A percentile compares a stretch with the other conserved stretches of the same genome.
Conservation (phyloP, 2,888 invertebrate species). For the Linnaemya vulpina region DNA sequence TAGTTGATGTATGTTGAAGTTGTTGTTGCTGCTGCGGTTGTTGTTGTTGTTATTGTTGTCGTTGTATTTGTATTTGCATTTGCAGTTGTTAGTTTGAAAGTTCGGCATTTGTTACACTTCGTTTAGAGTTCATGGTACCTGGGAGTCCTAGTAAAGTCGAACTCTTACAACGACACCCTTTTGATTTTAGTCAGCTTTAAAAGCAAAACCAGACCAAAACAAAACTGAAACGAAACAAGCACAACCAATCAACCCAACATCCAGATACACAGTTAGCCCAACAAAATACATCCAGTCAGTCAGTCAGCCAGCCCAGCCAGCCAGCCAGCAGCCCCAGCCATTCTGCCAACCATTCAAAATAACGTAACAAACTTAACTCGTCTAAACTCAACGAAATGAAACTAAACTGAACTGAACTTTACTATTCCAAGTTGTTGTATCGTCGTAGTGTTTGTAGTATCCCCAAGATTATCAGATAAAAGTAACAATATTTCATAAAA, state of each 20-base stretch:
- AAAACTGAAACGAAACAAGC: conserved; percentile 44
- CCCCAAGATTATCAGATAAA: conserved; percentile 60
- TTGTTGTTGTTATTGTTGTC: conserved; percentile 22
- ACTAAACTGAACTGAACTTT: conserved; percentile 54
- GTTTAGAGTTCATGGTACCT: conserved; percentile 71
- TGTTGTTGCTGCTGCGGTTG: conserved; percentile 21
- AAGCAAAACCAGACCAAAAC: conserved; percentile 34
- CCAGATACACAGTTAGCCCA: conserved; percentile 56
- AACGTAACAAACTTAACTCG: conserved; percentile 55
- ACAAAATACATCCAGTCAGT: conserved; percentile 48
- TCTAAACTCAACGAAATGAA: conserved; percentile 41
- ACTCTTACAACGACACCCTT: conserved; percentile 59
- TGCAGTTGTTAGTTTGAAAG: conserved; percentile 59
- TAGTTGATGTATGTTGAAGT: conserved; percentile 31
- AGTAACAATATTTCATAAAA: conserved; percentile 53
- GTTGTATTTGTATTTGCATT: too few relatives aligned
- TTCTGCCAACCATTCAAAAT: conserved; percentile 43
- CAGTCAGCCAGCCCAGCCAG: conserved; percentile 41
- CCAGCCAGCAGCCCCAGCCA: conserved; percentile 45
- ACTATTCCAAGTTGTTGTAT: conserved; percentile 55
- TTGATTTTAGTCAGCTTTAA: conserved; percentile 33
- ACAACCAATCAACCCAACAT: conserved; percentile 52
- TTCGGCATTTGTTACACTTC: conserved; percentile 71
- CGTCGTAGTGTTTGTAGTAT: conserved; percentile 52
- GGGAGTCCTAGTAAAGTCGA: conserved; percentile 61